These are phyloP conservation scores for Lasioglossum pauxillum DNA, from an alignment of 2,888 invertebrate genomes.

Conservation along the genomic window DNA sequence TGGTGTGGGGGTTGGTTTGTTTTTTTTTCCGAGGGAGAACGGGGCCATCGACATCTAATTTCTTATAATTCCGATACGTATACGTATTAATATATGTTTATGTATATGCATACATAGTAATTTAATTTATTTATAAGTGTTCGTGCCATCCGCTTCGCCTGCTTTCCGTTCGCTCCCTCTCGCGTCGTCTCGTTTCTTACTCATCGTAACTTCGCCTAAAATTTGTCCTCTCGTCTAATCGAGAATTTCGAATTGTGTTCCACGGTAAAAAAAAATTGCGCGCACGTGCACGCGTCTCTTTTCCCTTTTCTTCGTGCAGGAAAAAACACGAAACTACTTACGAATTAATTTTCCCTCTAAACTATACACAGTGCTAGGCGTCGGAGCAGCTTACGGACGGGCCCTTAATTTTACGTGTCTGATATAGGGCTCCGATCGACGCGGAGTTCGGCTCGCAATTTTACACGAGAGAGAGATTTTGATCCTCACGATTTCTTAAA, in stretches of 20 bases:
- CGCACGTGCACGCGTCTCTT: slow-evolving; percentile 11
- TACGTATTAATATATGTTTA: slow-evolving; percentile 81
- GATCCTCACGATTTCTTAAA: slow-evolving; percentile 28
- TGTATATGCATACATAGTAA: slow-evolving; percentile 80
- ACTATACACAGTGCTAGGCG: slow-evolving; percentile 64
- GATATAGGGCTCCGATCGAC: slow-evolving; percentile 45
- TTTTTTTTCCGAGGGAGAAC: slow-evolving; percentile 56
- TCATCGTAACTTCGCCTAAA: background rate
- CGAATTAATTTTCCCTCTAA: slow-evolving; percentile 69
- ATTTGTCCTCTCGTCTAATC: background rate
- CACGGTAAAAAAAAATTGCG: background rate
- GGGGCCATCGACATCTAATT: slow-evolving; percentile 79
- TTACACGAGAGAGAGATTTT: slow-evolving; percentile 27
- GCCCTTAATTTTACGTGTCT: slow-evolving; percentile 57
- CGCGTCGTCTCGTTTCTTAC: slow-evolving; percentile 32
- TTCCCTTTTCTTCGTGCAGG: background rate
- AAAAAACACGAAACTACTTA: slow-evolving; percentile 60
- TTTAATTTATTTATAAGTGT: slow-evolving; percentile 78
- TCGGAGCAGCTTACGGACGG: slow-evolving; percentile 63
- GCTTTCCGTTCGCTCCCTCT: slow-evolving; percentile 17
- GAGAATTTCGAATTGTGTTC: background rate
- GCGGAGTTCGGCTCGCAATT: slow-evolving; percentile 17
- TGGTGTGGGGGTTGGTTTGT: slow-evolving; percentile 7
- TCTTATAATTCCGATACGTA: slow-evolving; percentile 80
- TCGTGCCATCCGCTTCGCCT: slow-evolving; percentile 43